Evolutionary conservation across 2,797 vertebrate species (phyloP).

Genomic region (Lepus oiostolus): DNA sequence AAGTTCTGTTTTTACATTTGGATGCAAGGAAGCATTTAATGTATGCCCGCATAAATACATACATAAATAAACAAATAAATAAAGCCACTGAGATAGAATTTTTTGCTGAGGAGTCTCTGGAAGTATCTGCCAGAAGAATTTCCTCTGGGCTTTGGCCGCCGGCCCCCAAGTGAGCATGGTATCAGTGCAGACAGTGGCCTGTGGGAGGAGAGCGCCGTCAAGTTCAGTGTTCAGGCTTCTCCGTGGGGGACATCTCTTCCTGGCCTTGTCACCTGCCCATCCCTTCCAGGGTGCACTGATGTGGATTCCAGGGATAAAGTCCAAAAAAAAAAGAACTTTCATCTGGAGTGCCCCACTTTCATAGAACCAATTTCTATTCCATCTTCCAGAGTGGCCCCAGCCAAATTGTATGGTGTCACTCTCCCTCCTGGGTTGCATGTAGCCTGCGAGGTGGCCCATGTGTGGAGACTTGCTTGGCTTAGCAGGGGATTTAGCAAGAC

Average conservation of each 20-base stretch:
- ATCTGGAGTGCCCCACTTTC: constrained; percentile 26
- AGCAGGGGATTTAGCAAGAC: constrained; percentile 14
- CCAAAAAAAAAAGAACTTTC: background rate
- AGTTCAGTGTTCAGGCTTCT: background rate
- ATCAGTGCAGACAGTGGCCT: background rate
- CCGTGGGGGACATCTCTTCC: background rate
- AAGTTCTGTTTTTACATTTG: background rate
- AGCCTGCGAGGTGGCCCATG: background rate
- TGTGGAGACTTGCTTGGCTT: constrained; percentile 38
- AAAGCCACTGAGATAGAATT: background rate
- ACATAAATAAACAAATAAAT: background rate
- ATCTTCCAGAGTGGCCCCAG: constrained; percentile 14
- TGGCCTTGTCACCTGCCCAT: background rate
- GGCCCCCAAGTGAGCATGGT: background rate
- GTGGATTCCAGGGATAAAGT: background rate
- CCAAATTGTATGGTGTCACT: background rate
- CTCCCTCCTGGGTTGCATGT: background rate
- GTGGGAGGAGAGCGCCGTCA: background rate
- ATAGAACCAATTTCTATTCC: constrained; percentile 64
- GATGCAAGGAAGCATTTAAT: background rate
- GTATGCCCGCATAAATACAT: background rate
- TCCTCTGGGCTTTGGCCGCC: background rate
- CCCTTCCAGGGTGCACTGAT: background rate
- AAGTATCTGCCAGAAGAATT: constrained; percentile 28
- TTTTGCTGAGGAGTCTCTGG: constrained; percentile 12